Conservation (phyloP, 2,888 invertebrate genomes). For the Nebria brevicollis region DNA sequence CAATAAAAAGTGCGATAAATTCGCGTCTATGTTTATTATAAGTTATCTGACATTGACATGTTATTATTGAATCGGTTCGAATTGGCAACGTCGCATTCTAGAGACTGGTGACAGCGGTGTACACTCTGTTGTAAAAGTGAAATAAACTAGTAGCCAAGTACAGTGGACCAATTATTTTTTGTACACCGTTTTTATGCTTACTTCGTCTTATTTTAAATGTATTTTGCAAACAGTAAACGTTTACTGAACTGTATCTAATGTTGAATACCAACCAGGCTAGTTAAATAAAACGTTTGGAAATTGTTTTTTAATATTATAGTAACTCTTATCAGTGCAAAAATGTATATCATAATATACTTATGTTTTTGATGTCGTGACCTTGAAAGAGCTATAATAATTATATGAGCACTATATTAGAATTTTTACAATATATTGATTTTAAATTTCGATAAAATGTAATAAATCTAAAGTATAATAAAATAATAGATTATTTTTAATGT, state of each 20-base stretch:
- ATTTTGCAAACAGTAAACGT: not conserved
- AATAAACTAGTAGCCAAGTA: slow-evolving; percentile 48
- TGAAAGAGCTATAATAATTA: too few relatives aligned
- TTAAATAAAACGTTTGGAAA: not conserved
- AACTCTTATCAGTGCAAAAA: not conserved
- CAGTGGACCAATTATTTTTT: slow-evolving; percentile 6
- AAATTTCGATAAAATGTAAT: too few relatives aligned
- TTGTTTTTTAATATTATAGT: not conserved
- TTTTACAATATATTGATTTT: too few relatives aligned
- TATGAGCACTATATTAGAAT: too few relatives aligned
- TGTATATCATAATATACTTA: not conserved
- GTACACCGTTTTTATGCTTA: not conserved
- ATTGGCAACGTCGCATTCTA: slow-evolving; percentile 56
- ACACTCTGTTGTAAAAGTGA: slow-evolving; percentile 55
- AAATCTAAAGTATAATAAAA: too few relatives aligned
- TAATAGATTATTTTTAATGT: too few relatives aligned
- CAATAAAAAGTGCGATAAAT: not conserved
- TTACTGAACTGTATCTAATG: not conserved
- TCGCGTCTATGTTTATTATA: not conserved
- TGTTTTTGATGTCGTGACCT: too few relatives aligned
- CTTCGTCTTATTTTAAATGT: slow-evolving; percentile 4
- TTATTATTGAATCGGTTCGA: slow-evolving; percentile 48
- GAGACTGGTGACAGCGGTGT: slow-evolving; percentile 56
- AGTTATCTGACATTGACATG: slow-evolving; percentile 55
- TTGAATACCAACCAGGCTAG: not conserved